Percentiles rank a stretch among this genome's conserved stretches.
phyloP scores from a whole-genome alignment of 1,140 invertebrate genomes.

The Drosophila kikkawai region DNA sequence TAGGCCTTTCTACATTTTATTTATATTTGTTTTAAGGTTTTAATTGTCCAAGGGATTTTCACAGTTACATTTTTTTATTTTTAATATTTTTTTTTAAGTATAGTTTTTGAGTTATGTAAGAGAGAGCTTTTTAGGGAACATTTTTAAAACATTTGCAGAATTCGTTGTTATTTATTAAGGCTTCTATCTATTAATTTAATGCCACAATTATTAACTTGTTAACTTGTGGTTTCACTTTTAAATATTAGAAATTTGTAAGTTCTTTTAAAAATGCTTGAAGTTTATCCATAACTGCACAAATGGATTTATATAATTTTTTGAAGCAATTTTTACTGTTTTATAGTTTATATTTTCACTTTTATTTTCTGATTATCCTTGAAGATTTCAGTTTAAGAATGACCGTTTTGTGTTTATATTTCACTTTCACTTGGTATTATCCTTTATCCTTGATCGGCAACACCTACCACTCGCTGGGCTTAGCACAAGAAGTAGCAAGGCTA shows the following conservation, averaged over 20 bases:
- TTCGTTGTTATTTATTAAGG: not conserved
- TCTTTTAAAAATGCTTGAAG: not conserved
- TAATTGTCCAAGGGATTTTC: not conserved
- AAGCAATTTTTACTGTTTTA: not conserved
- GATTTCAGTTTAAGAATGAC: no score
- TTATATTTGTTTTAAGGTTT: slow-evolving; percentile 9
- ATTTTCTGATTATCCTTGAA: not conserved
- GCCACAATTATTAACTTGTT: not conserved
- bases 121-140: not conserved
- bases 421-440: slow-evolving; percentile 8
- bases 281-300: not conserved
- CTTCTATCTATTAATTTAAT: not conserved
- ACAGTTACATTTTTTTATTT: not conserved
- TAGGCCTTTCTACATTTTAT: slow-evolving; percentile 10
- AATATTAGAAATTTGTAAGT: no score
- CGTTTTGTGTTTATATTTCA: not conserved
- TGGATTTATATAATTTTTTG: not conserved
- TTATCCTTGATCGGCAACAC: slow-evolving; percentile 9
- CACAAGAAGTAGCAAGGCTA: slow-evolving; percentile 44
- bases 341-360: not conserved
- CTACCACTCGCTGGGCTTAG: slow-evolving; percentile 38
- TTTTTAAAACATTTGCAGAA: not conserved
- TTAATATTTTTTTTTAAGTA: not conserved
- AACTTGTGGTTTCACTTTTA: not conserved
- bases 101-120: no score